Conservation (phyloP, 2,888 invertebrate genomes). For the Adelognathus sp. region DNA sequence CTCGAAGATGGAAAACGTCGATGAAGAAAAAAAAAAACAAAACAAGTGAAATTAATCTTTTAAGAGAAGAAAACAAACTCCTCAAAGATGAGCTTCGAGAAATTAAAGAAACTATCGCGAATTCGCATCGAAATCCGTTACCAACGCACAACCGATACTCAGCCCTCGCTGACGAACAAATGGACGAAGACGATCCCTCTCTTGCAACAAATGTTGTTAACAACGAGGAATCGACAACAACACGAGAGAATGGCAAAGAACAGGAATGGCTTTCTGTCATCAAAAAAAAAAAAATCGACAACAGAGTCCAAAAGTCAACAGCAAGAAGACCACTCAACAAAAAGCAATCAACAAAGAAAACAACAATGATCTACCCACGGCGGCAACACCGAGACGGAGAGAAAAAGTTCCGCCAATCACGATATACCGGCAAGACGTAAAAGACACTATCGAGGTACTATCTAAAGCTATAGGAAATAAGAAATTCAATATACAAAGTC, state of each 20-base stretch:
- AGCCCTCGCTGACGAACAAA: not conserved
- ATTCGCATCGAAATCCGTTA: not conserved
- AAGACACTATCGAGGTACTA: constrained; percentile 3
- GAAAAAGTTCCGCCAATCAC: constrained; percentile 5
- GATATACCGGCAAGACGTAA: constrained; percentile 11
- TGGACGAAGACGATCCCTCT: not conserved
- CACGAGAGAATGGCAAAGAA: not conserved
- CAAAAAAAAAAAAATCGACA: not conserved
- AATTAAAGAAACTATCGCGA: not conserved
- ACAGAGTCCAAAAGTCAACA: not conserved
- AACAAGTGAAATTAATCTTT: not conserved
- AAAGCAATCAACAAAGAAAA: not conserved
- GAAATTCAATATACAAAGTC: not conserved
- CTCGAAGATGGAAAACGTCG: not conserved
- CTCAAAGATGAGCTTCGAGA: not conserved
- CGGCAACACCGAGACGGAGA: not conserved
- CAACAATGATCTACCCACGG: not conserved
- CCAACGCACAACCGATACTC: not conserved
- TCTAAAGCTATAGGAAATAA: not conserved
- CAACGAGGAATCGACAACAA: not conserved
- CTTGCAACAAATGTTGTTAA: not conserved
- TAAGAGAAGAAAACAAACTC: not conserved
- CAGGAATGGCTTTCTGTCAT: not conserved
- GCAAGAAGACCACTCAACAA: not conserved
- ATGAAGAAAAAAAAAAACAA: not conserved